Evolutionary conservation across 2,113 vertebrate genomes (phyloP).

Genomic region (Tichodroma muraria): DNA sequence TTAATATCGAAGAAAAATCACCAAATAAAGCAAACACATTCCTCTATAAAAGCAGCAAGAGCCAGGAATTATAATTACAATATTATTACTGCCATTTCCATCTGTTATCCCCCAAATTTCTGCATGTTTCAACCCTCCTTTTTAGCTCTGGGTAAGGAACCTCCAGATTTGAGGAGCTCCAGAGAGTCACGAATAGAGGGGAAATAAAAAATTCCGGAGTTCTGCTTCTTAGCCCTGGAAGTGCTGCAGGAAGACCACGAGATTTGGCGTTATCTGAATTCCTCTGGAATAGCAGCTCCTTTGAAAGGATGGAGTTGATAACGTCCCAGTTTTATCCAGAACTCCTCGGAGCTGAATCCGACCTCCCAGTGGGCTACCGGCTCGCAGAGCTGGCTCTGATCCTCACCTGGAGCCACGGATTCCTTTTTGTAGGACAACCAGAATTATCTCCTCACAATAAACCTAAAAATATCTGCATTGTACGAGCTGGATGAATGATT

Average conservation of each 20-base stretch:
- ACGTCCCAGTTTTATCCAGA: accelerated
- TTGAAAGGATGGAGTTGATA: accelerated
- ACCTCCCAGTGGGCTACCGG: background rate
- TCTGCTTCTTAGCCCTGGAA: background rate
- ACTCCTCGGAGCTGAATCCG: background rate
- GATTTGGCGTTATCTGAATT: background rate
- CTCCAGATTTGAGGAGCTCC: background rate
- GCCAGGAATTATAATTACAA: background rate
- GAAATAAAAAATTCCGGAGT: background rate
- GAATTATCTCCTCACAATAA: background rate
- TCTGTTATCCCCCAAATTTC: background rate
- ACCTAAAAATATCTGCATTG: background rate
- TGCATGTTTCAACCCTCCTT: background rate
- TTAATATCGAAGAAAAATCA: background rate
- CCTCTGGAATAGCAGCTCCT: background rate
- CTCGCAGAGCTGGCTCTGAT: background rate
- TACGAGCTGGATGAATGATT: background rate
- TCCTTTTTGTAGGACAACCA: background rate
- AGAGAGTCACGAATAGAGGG: background rate
- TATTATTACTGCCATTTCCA: background rate
- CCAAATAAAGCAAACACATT: background rate
- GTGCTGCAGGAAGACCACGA: background rate
- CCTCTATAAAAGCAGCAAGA: background rate
- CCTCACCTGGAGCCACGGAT: background rate
- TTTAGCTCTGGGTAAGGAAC: background rate